Conservation (phyloP, 2,797 vertebrate genomes). For the Acanthurus leucopareius region DNA sequence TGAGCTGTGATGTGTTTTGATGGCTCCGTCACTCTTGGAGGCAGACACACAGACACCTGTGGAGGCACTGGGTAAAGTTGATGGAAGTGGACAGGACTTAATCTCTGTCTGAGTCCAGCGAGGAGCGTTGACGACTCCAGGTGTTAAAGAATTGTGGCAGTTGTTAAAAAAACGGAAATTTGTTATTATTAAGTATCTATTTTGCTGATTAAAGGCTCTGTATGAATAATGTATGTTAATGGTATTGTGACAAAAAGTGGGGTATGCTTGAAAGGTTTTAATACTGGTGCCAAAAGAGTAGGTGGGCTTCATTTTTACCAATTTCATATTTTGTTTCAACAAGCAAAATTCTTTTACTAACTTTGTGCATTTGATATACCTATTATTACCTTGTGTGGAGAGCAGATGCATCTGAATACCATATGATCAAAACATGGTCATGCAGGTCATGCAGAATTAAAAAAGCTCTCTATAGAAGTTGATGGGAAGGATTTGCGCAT, state of each 20-base stretch:
- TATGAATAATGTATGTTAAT: background rate
- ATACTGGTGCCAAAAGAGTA: background rate
- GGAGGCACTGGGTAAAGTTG: slow-evolving; percentile 68
- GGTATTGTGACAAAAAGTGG: background rate
- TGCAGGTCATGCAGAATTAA: too few species aligned
- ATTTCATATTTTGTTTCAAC: too few species aligned
- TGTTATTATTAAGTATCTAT: background rate
- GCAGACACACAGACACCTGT: slow-evolving; percentile 78
- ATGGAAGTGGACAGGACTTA: slow-evolving; percentile 75
- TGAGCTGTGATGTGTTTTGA: slow-evolving; percentile 84
- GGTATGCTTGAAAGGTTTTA: background rate
- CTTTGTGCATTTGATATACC: too few species aligned
- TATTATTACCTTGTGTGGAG: too few species aligned
- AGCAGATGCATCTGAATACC: too few species aligned
- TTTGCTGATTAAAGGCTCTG: background rate
- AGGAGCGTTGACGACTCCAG: slow-evolving; percentile 23
- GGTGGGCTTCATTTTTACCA: background rate
- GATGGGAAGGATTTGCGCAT: too few species aligned
- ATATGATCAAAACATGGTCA: too few species aligned
- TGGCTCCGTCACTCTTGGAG: slow-evolving; percentile 75
- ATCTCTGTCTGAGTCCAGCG: slow-evolving; percentile 43
- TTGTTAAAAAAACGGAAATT: slow-evolving; percentile 1
- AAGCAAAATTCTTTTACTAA: too few species aligned
- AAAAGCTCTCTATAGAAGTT: too few species aligned
- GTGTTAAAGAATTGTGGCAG: slow-evolving; percentile 34